Conservation (phyloP, 2,113 vertebrate genomes). For the Myodes glareolus region DNA sequence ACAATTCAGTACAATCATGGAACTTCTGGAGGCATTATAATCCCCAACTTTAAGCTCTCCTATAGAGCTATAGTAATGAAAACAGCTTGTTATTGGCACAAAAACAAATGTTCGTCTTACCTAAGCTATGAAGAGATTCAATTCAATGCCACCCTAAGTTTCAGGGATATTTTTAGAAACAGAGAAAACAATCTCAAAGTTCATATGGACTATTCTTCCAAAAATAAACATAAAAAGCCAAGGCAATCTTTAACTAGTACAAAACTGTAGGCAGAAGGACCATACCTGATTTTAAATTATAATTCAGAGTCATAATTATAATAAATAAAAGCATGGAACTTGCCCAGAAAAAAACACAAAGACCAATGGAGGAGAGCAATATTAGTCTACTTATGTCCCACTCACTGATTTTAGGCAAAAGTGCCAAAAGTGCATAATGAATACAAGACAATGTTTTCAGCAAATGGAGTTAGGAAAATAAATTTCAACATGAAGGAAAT, state of each 20-base stretch:
- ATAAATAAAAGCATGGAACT: neutral
- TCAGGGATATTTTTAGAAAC: neutral
- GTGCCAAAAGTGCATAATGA: neutral
- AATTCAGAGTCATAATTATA: neutral
- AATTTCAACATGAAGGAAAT: neutral
- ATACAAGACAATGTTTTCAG: neutral
- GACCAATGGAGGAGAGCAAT: neutral
- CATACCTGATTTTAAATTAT: neutral
- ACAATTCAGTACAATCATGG: no score
- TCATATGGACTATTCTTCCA: neutral
- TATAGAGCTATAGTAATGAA: no score
- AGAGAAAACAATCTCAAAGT: neutral
- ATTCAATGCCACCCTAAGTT: neutral
- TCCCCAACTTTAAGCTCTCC: no score
- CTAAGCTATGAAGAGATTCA: neutral
- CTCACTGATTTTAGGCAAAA: neutral
- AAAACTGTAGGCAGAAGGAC: neutral
- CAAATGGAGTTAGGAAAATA: neutral
- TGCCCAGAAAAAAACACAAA: neutral
- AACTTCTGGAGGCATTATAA: no score
- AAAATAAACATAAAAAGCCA: neutral
- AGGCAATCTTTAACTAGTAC: neutral
- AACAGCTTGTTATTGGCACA: no score
- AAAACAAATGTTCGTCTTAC: neutral
- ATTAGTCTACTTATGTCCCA: neutral